These are phyloP conservation scores for Bathynomus jamesi DNA, from an alignment of 1,140 invertebrate genomes.

Conservation along the genomic window DNA sequence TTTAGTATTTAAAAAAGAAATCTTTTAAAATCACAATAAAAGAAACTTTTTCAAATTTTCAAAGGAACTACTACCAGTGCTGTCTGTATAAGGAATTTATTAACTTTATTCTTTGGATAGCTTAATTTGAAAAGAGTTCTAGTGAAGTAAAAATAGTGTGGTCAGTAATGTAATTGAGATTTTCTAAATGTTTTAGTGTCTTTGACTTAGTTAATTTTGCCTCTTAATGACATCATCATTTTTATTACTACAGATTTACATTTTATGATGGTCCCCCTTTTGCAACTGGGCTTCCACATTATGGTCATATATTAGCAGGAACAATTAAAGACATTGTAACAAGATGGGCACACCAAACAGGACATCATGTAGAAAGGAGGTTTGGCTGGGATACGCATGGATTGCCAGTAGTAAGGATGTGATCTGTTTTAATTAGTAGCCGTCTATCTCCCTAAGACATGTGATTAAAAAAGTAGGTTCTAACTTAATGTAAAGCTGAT, in stretches of 20 bases:
- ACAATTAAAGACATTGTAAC: conserved; percentile 99
- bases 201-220: conserved; percentile 5
- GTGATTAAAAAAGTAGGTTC: too few relatives aligned
- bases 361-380: conserved; percentile 88
- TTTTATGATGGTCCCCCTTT: conserved; percentile 99
- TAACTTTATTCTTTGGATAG: background rate
- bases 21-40: too few relatives aligned
- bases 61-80: background rate
- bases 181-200: background rate
- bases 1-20: too few relatives aligned
- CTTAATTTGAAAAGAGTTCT: background rate
- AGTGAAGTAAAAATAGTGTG: background rate
- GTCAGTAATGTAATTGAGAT: background rate
- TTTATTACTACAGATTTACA: conserved; percentile 68
- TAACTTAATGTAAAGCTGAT: background rate
- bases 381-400: conserved; percentile 99
- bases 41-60: background rate
- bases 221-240: conserved; percentile 55
- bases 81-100: background rate
- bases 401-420: conserved; percentile 66
- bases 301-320: conserved; percentile 95
- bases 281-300: conserved; percentile 97
- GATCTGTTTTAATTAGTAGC: too few relatives aligned
- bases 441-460: too few relatives aligned
- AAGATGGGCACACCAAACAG: conserved; percentile 94